Evolutionary conservation across 2,797 vertebrate genomes (phyloP).

Genomic region (Propithecus deckenii): DNA sequence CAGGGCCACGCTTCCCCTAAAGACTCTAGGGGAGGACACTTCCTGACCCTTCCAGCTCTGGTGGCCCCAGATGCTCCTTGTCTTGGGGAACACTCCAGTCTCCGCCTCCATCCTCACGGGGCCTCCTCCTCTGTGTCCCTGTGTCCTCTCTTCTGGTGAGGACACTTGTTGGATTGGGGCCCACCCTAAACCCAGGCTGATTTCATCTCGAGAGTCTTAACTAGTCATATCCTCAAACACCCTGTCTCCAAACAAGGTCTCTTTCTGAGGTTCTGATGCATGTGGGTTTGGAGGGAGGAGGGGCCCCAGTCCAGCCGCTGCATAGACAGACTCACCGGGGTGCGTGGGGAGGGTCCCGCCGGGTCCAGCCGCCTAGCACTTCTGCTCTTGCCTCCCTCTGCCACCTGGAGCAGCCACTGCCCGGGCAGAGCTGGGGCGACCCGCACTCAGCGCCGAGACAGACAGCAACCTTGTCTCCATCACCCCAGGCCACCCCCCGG

Average conservation of each 20-base stretch:
- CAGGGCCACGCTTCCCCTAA: not conserved
- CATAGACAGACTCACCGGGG: not conserved
- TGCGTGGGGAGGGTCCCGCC: not conserved
- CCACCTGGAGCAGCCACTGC: not conserved
- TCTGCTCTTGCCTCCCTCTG: not conserved
- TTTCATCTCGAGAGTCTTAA: not conserved
- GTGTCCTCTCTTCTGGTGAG: not conserved
- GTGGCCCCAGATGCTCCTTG: not conserved
- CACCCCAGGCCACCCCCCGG: not conserved
- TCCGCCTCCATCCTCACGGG: not conserved
- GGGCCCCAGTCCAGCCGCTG: not conserved
- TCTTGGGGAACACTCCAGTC: not conserved
- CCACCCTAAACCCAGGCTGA: not conserved
- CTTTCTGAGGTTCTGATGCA: not conserved
- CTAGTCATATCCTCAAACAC: not conserved
- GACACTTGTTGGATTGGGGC: not conserved
- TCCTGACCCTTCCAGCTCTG: too few relatives aligned
- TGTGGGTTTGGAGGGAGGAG: not conserved
- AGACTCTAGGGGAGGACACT: not conserved
- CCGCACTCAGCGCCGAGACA: not conserved
- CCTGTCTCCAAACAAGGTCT: too few relatives aligned
- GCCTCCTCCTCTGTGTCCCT: not conserved
- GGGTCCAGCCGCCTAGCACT: not conserved
- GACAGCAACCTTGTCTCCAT: not conserved
- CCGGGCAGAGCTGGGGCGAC: not conserved